Evolutionary conservation across 2,113 vertebrate species (phyloP), one percentile per base, ranked within the genome.

Genomic region (Engraulis encrasicolus): DNA sequence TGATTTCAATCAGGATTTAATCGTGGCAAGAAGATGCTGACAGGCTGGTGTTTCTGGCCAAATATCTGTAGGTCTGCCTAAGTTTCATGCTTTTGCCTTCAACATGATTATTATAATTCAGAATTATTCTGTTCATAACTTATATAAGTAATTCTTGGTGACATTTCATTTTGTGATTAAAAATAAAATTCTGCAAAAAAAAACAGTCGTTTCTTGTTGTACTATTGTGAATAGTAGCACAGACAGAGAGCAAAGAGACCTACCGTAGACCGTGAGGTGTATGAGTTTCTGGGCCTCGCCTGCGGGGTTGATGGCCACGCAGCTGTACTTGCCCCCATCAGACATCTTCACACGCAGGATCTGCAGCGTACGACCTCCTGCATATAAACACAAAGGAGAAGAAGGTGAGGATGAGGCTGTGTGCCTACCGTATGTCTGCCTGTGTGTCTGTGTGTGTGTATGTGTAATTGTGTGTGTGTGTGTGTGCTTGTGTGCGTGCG

Each of bases 301-400:
- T 86, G 97, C 98, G 84, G 95, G 94, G 85, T 98, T 99, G 87
- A 96, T 95, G 84, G 97, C 98, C 87, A 97, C 89, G 81, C 98
- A 99, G 78, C 89, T 95, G 86, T 98, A 99, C 87, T 96, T 97
- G 38, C 98, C 98, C 20, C 92, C 96, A 79, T 99, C 96, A 3
- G 96, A 95, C n/a, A 98, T 91, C 85, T 94, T 97, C 83, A 96
- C 95, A 83, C 93, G 96, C 54, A 96, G 91, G 87, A 99, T 96
- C 90, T 99, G 98, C 52, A 99, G 92, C 0, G 92, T 97, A 1
- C 96, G 96, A 77, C 97, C 97, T 86, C 97, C 98, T 99, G 77
- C 54, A 83, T 48, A 1, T 4, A 5, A n/a, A 34, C 66, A 74
- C 31, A 74, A 1, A 74, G 31, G 34, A 74, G 9, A 0, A 74